phyloP scores from a whole-genome alignment of 2,113 vertebrate species.

The Saguinus imperator region DNA sequence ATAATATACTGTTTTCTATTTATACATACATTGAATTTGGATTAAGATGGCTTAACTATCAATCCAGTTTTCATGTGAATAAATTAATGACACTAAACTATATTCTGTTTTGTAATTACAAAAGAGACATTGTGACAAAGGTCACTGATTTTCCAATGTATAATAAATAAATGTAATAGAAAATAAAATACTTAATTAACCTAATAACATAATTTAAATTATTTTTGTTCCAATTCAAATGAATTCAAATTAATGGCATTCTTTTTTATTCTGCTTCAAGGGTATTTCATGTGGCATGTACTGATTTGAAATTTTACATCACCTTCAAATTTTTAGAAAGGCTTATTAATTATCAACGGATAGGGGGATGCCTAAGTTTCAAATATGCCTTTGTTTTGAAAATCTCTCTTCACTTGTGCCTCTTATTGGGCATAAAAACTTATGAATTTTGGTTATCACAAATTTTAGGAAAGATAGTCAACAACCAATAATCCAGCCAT shows the following conservation, averaged over 20 bases:
- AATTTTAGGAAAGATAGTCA: not conserved
- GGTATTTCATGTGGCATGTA: not conserved
- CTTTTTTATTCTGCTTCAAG: constrained; percentile 16
- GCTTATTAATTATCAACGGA: constrained; percentile 4
- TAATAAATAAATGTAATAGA: constrained; percentile 50
- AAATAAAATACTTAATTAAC: constrained; percentile 72
- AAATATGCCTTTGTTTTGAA: not conserved
- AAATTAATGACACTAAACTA: constrained; percentile 45
- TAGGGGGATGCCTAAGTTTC: not conserved
- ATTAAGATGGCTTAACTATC: constrained; percentile 10
- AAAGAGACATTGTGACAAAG: constrained; percentile 45
- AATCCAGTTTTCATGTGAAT: constrained; percentile 15
- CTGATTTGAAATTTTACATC: constrained; percentile 30
- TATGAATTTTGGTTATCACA: not conserved
- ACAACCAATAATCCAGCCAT: not conserved
- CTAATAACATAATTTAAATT: constrained; percentile 62
- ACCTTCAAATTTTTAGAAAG: not conserved
- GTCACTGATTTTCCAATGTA: constrained; percentile 48
- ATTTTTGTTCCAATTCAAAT: constrained; percentile 65
- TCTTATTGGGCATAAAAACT: not conserved
- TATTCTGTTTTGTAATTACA: constrained; percentile 60
- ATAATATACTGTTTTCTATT: constrained; percentile 37
- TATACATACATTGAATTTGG: not conserved
- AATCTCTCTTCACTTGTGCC: not conserved
- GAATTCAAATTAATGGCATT: constrained; percentile 45